These are phyloP conservation scores for Eueides isabella DNA, from an alignment of 1,140 invertebrate species.

Conservation along the genomic window DNA sequence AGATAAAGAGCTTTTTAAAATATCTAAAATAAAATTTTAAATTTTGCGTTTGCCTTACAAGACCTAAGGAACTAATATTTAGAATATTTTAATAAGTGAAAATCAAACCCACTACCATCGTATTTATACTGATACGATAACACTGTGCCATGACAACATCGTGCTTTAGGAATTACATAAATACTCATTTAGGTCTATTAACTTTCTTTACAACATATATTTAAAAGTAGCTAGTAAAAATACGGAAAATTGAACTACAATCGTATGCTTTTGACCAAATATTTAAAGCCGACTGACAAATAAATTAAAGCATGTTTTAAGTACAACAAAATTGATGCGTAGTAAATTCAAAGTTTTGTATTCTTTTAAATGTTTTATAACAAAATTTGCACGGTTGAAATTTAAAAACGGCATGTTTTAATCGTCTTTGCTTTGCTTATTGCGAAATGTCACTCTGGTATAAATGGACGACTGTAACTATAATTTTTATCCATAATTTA, in stretches of 20 bases:
- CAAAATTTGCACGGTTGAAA: not conserved
- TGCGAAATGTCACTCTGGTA: not conserved
- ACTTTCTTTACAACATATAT: no score
- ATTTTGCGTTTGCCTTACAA: not conserved
- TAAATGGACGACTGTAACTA: not conserved
- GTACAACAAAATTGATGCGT: not conserved
- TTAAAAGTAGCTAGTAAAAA: no score
- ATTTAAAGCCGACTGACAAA: not conserved
- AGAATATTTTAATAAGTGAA: no score
- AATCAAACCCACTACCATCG: no score
- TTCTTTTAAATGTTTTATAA: not conserved
- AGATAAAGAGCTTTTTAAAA: constrained; percentile 1
- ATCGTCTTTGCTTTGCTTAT: not conserved
- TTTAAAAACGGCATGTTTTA: not conserved
- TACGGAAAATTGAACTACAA: no score
- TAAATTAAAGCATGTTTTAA: not conserved
- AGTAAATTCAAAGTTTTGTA: not conserved
- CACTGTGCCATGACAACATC: no score
- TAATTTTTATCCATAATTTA: not conserved
- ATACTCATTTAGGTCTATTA: no score
- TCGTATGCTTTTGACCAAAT: no score
- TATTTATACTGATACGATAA: no score
- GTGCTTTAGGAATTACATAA: no score
- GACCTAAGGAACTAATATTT: no score
- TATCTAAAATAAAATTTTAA: not conserved